phyloP scores from a whole-genome alignment of 2,797 vertebrate genomes.

The Rallus crepitans region DNA sequence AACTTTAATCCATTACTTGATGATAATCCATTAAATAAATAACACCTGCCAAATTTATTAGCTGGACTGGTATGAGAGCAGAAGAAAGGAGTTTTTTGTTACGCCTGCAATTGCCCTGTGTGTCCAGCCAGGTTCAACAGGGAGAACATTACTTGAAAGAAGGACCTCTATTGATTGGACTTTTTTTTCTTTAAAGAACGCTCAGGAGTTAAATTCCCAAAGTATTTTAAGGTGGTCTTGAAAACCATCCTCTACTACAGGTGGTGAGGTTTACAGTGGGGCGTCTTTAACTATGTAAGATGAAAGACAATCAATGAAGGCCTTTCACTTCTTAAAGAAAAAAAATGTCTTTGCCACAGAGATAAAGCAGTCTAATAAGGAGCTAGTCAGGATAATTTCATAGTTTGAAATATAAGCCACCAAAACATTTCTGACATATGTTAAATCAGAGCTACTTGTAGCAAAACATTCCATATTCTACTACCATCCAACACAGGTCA shows the following conservation, averaged over 20 bases:
- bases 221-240: background rate
- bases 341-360: background rate
- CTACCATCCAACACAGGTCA: background rate
- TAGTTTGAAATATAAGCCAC: background rate
- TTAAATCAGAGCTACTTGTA: background rate
- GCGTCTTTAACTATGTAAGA: background rate
- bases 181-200: background rate
- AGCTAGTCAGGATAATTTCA: background rate
- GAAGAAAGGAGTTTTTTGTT: background rate
- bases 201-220: accelerated
- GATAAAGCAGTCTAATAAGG: background rate
- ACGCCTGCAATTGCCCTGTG: background rate
- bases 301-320: background rate
- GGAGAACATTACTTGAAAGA: background rate
- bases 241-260: background rate
- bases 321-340: background rate
- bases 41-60: background rate
- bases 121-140: background rate
- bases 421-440: background rate
- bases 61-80: background rate
- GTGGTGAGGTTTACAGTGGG: background rate
- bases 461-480: background rate
- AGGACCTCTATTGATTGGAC: background rate
- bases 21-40: background rate
- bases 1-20: background rate